Conservation (phyloP, 2,888 invertebrate genomes). For the Hypsopygia costalis region DNA sequence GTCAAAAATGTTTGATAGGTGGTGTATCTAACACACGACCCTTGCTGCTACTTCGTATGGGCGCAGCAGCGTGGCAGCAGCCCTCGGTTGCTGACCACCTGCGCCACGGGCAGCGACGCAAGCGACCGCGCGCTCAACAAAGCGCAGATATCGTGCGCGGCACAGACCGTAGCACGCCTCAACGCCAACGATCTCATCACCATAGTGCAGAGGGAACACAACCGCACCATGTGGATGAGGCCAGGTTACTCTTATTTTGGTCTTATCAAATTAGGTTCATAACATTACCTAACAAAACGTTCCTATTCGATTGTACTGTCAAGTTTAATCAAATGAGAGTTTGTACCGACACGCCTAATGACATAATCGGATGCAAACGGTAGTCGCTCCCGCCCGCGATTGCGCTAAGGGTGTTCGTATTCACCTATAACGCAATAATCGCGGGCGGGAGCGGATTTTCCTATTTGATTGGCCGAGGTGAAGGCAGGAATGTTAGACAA, state of each 20-base stretch:
- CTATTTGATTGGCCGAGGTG: too few relatives aligned
- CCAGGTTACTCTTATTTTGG: conserved; percentile 64
- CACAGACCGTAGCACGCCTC: conserved; percentile 55
- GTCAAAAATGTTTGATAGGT: conserved; percentile 35
- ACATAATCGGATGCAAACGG: too few relatives aligned
- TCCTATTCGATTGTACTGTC: too few relatives aligned
- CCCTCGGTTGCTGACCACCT: conserved; percentile 47
- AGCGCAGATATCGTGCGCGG: conserved; percentile 62
- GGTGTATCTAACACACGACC: conserved; percentile 56
- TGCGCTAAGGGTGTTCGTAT: too few relatives aligned
- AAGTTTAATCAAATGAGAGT: too few relatives aligned
- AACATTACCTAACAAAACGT: conserved; percentile 16
- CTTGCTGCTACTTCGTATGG: conserved; percentile 64
- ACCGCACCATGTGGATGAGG: conserved; percentile 56
- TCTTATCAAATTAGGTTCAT: conserved; percentile 69
- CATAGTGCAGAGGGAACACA: conserved; percentile 58
- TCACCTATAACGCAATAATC: too few relatives aligned
- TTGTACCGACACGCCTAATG: too few relatives aligned
- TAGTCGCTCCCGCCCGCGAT: too few relatives aligned
- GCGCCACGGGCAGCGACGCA: conserved; percentile 59
- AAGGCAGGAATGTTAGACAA: too few relatives aligned
- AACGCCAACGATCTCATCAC: conserved; percentile 52
- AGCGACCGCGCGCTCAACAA: conserved; percentile 39
- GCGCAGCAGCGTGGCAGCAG: conserved; percentile 33
- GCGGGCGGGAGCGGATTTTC: too few relatives aligned